Conservation (phyloP, 2,888 invertebrate species). For the Eremobia ochroleuca region DNA sequence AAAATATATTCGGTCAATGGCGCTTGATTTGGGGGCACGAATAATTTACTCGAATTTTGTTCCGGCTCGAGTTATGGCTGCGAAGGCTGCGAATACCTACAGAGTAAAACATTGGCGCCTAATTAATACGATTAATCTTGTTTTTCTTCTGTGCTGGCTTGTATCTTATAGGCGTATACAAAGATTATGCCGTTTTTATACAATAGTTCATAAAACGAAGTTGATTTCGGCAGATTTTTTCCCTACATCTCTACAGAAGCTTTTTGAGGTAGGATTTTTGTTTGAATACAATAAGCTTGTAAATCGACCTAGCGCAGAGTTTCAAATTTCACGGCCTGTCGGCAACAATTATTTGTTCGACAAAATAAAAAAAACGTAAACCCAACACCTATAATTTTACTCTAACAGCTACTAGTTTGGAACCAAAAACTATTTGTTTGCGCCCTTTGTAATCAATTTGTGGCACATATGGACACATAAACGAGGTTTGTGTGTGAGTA, state of each 20-base stretch:
- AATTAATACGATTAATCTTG: constrained; percentile 74
- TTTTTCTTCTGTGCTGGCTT: constrained; percentile 59
- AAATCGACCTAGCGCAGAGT: background rate
- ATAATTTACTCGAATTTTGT: constrained; percentile 51
- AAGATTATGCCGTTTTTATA: constrained; percentile 17
- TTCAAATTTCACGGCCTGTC: constrained; percentile 43
- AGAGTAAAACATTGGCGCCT: constrained; percentile 66
- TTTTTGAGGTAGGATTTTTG: constrained; percentile 9
- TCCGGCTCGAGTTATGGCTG: constrained; percentile 58
- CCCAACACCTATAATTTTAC: constrained; percentile 40
- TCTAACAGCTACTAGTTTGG: constrained; percentile 27
- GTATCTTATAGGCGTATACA: constrained; percentile 27
- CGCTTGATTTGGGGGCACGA: constrained; percentile 56
- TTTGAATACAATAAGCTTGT: constrained; percentile 24
- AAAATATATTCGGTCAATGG: constrained; percentile 53
- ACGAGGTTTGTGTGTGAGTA: constrained; percentile 17
- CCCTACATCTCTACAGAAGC: constrained; percentile 5
- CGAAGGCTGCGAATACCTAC: constrained; percentile 63
- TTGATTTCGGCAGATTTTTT: constrained; percentile 1
- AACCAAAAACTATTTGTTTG: constrained; percentile 38
- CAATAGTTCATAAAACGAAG: constrained; percentile 27
- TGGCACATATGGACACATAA: constrained; percentile 31
- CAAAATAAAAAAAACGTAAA: constrained; percentile 22
- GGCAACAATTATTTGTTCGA: constrained; percentile 37
- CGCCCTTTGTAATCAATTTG: constrained; percentile 53